phyloP scores from a whole-genome alignment of 1,140 invertebrate genomes.

The Carcinoscorpius rotundicauda region DNA sequence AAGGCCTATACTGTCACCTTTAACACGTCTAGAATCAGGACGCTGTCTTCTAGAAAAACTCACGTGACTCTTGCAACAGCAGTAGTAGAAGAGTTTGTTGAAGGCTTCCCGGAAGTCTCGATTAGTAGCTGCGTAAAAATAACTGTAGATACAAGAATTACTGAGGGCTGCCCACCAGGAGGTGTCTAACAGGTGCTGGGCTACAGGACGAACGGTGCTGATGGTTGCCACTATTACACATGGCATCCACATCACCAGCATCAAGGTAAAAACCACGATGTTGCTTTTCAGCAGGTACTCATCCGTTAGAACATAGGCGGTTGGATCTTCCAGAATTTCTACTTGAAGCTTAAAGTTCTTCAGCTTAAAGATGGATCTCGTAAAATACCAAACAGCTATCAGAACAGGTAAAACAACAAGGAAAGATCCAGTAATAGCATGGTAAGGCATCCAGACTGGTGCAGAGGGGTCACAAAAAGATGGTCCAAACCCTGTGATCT shows the following conservation, averaged over 20 bases:
- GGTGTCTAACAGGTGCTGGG: constrained; percentile 45
- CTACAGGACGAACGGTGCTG: constrained; percentile 35
- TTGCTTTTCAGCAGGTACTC: constrained; percentile 49
- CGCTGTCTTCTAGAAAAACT: constrained; percentile 37
- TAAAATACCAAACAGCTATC: constrained; percentile 31
- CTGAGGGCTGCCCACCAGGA: constrained; percentile 52
- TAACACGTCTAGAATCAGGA: constrained; percentile 1
- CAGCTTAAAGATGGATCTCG: constrained; percentile 49
- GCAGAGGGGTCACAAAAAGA: constrained; percentile 23
- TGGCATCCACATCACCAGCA: constrained; percentile 53
- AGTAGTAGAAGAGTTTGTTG: constrained; percentile 63
- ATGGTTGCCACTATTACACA: constrained; percentile 44
- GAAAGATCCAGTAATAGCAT: constrained; percentile 8
- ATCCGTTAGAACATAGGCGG: constrained; percentile 32
- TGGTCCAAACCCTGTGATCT: constrained; percentile 35
- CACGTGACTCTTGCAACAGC: constrained; percentile 65
- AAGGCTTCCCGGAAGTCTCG: constrained; percentile 59
- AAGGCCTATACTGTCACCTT: constrained; percentile 26
- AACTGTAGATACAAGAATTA: constrained; percentile 52
- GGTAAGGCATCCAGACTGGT: constrained; percentile 11
- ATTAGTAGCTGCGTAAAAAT: constrained; percentile 51
- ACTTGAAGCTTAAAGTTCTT: constrained; percentile 16
- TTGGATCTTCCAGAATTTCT: constrained; percentile 7
- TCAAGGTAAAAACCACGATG: constrained; percentile 48
- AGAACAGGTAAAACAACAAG: constrained; percentile 31